phyloP scores from a whole-genome alignment of 2,888 invertebrate species.

The Rhagophthalmus giganteus region DNA sequence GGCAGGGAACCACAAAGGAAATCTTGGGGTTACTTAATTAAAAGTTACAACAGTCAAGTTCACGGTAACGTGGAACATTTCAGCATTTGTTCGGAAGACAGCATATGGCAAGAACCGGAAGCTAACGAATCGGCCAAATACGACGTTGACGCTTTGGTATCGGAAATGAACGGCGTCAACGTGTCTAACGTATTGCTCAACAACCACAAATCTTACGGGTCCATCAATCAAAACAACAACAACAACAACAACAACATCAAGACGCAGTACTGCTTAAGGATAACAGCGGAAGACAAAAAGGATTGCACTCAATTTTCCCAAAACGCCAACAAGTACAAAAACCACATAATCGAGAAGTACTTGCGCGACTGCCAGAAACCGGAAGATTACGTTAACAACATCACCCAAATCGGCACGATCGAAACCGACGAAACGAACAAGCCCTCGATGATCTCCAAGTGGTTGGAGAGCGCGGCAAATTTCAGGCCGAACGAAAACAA shows the following conservation, averaged over 20 bases:
- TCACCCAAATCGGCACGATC: slow-evolving; percentile 28
- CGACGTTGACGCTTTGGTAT: slow-evolving; percentile 12
- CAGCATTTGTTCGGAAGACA: slow-evolving; percentile 76
- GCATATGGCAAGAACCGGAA: slow-evolving; percentile 74
- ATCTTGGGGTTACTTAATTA: slow-evolving; percentile 75
- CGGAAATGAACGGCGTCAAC: slow-evolving; percentile 18
- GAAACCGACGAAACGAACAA: slow-evolving; percentile 40
- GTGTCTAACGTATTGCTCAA: slow-evolving; percentile 13
- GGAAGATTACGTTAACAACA: slow-evolving; percentile 27
- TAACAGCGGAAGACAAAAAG: slow-evolving; percentile 53
- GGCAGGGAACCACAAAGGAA: slow-evolving; percentile 69
- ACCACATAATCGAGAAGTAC: slow-evolving; percentile 64
- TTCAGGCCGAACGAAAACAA: slow-evolving; percentile 73
- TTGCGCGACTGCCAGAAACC: slow-evolving; percentile 56
- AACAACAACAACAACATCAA: slow-evolving; percentile 38
- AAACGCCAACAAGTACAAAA: slow-evolving; percentile 59
- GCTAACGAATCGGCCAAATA: slow-evolving; percentile 5
- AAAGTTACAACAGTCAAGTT: slow-evolving; percentile 72
- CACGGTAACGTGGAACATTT: slow-evolving; percentile 80
- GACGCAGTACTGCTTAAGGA: slow-evolving; percentile 52
- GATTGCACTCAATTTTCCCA: slow-evolving; percentile 48
- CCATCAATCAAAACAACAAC: slow-evolving; percentile 37
- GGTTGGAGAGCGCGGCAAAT: slow-evolving; percentile 75
- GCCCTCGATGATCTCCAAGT: slow-evolving; percentile 70
- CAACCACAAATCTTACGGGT: slow-evolving; percentile 47